These are phyloP conservation scores for Euglossa dilemma DNA, from an alignment of 1,140 invertebrate species.

Conservation along the genomic window DNA sequence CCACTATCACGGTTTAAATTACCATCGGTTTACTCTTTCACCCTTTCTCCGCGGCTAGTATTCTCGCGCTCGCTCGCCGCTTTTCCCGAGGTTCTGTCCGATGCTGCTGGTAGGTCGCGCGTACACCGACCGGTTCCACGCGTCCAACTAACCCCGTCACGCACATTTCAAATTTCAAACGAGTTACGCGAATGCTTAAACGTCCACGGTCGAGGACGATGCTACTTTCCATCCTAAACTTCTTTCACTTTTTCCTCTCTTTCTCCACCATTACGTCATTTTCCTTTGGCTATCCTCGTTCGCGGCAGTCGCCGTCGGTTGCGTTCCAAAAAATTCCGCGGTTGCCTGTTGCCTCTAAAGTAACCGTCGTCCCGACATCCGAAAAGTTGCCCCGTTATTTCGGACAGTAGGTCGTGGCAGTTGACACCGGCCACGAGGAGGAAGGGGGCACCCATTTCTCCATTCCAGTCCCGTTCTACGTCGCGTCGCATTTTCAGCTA, in stretches of 20 bases:
- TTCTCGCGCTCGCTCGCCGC: neutral
- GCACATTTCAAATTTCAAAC: conserved; percentile 35
- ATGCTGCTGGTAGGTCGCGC: neutral
- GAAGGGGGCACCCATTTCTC: neutral
- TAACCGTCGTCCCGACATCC: neutral
- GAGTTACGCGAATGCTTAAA: conserved; percentile 1
- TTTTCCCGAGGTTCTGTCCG: neutral
- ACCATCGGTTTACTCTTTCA: conserved; percentile 39
- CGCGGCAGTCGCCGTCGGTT: no score
- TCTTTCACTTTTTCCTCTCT: neutral
- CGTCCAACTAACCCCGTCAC: neutral
- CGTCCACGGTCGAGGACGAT: conserved; percentile 8
- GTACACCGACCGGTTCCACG: neutral
- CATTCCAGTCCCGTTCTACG: neutral
- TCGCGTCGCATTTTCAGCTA: neutral
- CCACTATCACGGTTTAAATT: conserved; percentile 33
- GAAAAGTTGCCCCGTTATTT: conserved; percentile 23
- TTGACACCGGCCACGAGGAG: neutral
- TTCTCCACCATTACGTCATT: neutral
- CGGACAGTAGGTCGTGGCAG: conserved; percentile 6
- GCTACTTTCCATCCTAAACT: neutral
- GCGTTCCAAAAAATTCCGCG: no score
- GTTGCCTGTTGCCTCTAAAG: neutral
- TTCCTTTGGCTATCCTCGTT: no score
- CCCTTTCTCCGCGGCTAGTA: neutral